These are phyloP conservation scores for Drosophila recens DNA, from an alignment of 2,888 invertebrate genomes.

Conservation along the genomic window DNA sequence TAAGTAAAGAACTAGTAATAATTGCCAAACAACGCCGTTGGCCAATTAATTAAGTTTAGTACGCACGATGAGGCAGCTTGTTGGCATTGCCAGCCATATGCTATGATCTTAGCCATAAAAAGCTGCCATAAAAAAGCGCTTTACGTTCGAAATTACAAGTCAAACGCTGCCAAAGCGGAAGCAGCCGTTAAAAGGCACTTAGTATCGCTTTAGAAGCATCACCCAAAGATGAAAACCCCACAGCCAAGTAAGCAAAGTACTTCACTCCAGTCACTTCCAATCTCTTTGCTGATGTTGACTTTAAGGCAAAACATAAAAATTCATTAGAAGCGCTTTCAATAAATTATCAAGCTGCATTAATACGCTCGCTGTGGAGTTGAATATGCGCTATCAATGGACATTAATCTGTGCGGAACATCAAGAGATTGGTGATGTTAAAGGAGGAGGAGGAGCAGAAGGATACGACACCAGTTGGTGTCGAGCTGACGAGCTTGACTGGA, in stretches of 20 bases:
- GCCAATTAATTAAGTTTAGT: conserved; percentile 78
- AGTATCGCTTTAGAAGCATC: conserved; percentile 46
- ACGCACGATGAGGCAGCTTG: conserved; percentile 50
- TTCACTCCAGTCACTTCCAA: background rate
- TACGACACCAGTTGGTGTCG: conserved; percentile 17
- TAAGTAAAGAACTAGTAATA: conserved; percentile 46
- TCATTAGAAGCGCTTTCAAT: conserved; percentile 72
- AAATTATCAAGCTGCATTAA: conserved; percentile 77
- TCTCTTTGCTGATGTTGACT: conserved; percentile 8
- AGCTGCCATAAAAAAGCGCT: conserved; percentile 59
- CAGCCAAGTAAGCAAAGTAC: conserved; percentile 23
- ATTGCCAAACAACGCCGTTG: conserved; percentile 58
- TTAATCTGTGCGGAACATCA: conserved; percentile 56
- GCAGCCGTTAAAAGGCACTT: conserved; percentile 68
- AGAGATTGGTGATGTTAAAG: background rate
- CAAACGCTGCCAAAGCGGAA: conserved; percentile 42
- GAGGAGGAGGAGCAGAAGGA: conserved; percentile 8
- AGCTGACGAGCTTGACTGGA: conserved; percentile 28
- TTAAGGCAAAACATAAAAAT: conserved; percentile 67
- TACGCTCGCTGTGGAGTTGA: conserved; percentile 65
- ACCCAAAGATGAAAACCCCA: conserved; percentile 24
- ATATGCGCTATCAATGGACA: conserved; percentile 73
- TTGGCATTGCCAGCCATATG: conserved; percentile 57
- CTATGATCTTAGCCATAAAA: conserved; percentile 13
- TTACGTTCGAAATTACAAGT: conserved; percentile 59